phyloP scores from a whole-genome alignment of 1,140 invertebrate genomes.

The Piezodorus guildinii region DNA sequence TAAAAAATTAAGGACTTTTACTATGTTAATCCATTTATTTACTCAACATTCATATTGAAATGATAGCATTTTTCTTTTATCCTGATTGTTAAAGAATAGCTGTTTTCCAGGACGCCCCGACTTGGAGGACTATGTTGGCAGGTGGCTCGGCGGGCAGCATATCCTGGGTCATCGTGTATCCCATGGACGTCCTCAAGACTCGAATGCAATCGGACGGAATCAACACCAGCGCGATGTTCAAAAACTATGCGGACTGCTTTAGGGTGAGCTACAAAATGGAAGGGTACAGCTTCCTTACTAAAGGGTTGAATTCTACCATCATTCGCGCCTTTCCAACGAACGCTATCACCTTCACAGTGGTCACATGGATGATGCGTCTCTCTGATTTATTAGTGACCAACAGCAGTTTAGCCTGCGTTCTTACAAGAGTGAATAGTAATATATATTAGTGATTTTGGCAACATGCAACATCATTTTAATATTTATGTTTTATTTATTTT shows the following conservation, averaged over 20 bases:
- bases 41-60: too few relatives aligned
- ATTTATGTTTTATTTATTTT: too few relatives aligned
- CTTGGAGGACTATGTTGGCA: conserved; percentile 51
- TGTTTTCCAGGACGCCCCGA: conserved; percentile 27
- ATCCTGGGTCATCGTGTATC: conserved; percentile 79
- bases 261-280: conserved; percentile 52
- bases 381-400: not conserved
- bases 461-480: too few relatives aligned
- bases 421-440: too few relatives aligned
- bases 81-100: too few relatives aligned
- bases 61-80: too few relatives aligned
- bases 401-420: too few relatives aligned
- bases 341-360: conserved; percentile 76
- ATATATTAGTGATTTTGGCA: too few relatives aligned
- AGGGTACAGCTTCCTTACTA: conserved; percentile 51
- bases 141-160: conserved; percentile 71
- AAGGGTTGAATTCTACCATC: conserved; percentile 62
- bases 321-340: conserved; percentile 85
- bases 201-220: conserved; percentile 66
- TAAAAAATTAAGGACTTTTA: too few relatives aligned
- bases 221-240: conserved; percentile 41
- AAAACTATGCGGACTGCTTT: conserved; percentile 57
- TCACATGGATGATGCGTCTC: conserved; percentile 56
- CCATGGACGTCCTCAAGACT: conserved; percentile 82
- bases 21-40: too few relatives aligned